These are phyloP conservation scores for Pogonognathellus flavescens DNA, from an alignment of 1,140 invertebrate species.

Conservation along the genomic window DNA sequence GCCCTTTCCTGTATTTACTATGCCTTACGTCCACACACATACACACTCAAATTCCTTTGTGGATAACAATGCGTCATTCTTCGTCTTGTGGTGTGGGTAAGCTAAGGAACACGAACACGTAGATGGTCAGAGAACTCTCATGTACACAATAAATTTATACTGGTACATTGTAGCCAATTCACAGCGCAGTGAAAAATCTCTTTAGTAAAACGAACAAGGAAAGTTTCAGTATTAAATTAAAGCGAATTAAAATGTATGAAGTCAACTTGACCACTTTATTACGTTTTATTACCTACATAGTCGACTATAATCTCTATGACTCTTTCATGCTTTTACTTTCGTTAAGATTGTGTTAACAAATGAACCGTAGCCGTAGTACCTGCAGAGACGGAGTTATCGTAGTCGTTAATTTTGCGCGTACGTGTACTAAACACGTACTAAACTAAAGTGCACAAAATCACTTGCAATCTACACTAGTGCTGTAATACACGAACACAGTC, in stretches of 20 bases:
- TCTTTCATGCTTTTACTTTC: conserved; percentile 34
- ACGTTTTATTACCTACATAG: background rate
- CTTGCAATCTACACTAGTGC: too few species aligned
- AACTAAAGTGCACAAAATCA: background rate
- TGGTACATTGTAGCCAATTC: background rate
- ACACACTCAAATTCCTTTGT: background rate
- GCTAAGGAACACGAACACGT: background rate
- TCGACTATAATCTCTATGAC: background rate
- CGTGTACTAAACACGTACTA: background rate
- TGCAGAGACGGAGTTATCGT: background rate
- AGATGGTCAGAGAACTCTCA: conserved; percentile 5
- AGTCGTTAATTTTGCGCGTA: background rate
- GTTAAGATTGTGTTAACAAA: background rate
- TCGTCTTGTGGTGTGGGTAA: background rate
- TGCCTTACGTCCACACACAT: background rate
- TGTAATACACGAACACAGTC: too few species aligned
- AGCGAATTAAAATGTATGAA: conserved; percentile 48
- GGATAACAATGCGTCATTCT: background rate
- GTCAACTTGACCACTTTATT: conserved; percentile 42
- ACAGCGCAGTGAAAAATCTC: conserved; percentile 17
- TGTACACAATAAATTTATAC: conserved; percentile 10
- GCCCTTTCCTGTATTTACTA: background rate
- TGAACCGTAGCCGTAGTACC: background rate
- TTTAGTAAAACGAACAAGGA: conserved; percentile 3
- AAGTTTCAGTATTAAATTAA: conserved; percentile 34